Percentiles rank a stretch among this genome's conserved stretches.
phyloP scores from a whole-genome alignment of 2,113 vertebrate genomes.

The Seriola rivoliana region DNA sequence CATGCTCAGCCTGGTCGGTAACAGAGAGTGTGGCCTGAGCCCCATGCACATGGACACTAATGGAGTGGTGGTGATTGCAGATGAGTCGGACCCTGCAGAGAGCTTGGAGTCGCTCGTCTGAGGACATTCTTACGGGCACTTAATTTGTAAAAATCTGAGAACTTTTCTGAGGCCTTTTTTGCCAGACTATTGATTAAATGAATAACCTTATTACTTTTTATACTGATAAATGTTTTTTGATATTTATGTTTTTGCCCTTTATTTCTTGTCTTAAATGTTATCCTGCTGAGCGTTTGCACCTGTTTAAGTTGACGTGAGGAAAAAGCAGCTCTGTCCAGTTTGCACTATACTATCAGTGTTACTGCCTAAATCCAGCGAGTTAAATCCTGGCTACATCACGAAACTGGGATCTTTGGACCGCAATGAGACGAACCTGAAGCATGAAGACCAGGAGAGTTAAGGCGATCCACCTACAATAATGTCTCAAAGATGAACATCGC shows the following conservation, averaged over 20 bases:
- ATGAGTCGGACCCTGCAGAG: conserved; percentile 96
- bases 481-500: conserved; percentile 38
- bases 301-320: conserved; percentile 92
- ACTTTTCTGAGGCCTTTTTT: conserved; percentile 98
- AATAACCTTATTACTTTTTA: conserved; percentile 99
- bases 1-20: conserved; percentile 97
- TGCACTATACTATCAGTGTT: conserved; percentile 99
- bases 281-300: conserved; percentile 98
- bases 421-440: conserved; percentile 53
- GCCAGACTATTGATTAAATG: conserved; percentile 98
- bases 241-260: conserved; percentile 98
- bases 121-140: conserved; percentile 77
- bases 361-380: conserved; percentile 92
- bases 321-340: conserved; percentile 94
- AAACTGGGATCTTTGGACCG: conserved; percentile 52
- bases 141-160: conserved; percentile 77
- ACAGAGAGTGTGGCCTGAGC: conserved; percentile 91
- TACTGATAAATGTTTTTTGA: conserved; percentile 98
- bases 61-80: conserved; percentile 89
- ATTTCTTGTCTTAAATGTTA: conserved; percentile 96
- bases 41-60: conserved; percentile 93
- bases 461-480: conserved; percentile 38
- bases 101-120: conserved; percentile 99
- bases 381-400: conserved; percentile 80
- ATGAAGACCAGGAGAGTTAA: conserved; percentile 53